A percentile compares a stretch with the other conserved stretches of the same genome.
Conservation (phyloP, 2,113 vertebrate genomes). For the Ginglymostoma cirratum region DNA sequence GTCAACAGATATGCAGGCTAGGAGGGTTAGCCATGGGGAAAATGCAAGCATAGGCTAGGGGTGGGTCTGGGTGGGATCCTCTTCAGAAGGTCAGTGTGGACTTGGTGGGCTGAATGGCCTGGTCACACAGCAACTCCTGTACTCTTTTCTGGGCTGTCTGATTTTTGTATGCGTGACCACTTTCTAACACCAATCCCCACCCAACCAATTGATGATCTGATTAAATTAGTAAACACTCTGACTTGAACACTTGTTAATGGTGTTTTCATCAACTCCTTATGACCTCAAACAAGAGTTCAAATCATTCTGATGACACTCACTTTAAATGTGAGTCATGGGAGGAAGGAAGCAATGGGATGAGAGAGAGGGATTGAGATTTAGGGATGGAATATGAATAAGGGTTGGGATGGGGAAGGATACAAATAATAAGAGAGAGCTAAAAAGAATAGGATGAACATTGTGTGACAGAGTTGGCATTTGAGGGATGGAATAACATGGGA, state of each 20-base stretch:
- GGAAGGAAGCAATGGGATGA: background rate
- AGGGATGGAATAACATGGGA: too few relatives aligned
- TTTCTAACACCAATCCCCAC: background rate
- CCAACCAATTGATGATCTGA: background rate
- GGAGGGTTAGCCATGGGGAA: too few relatives aligned
- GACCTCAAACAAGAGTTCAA: background rate
- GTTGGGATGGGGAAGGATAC: background rate
- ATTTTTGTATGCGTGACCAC: background rate
- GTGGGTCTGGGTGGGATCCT: too few relatives aligned
- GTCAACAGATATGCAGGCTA: too few relatives aligned
- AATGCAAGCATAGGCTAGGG: too few relatives aligned
- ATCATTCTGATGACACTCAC: background rate
- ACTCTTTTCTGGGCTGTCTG: background rate
- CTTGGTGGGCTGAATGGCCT: too few relatives aligned
- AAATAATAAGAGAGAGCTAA: background rate
- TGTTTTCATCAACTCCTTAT: background rate
- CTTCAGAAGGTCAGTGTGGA: too few relatives aligned
- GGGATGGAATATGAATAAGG: background rate
- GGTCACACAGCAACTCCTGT: too few relatives aligned
- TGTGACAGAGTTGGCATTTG: too few relatives aligned
- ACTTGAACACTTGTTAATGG: background rate
- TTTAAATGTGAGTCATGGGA: background rate
- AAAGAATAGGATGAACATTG: background rate
- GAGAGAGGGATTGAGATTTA: background rate
- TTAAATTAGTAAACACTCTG: background rate